phyloP scores from a whole-genome alignment of 1,140 invertebrate species.

The Manduca sexta region DNA sequence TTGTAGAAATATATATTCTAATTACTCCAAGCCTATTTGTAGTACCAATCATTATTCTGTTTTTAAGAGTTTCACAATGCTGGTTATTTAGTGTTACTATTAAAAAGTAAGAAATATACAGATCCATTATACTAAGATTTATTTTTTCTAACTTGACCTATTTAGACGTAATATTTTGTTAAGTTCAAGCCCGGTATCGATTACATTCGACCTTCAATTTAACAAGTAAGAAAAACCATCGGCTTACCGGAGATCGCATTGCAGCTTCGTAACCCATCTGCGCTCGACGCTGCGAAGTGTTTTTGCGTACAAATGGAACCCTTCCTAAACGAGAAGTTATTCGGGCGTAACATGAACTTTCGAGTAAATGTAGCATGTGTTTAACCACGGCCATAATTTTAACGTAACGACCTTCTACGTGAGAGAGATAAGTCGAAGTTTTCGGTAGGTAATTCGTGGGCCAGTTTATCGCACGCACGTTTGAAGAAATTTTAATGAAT shows the following conservation, averaged over 20 bases:
- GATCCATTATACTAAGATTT: no score
- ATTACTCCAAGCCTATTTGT: no score
- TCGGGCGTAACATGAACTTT: slow-evolving; percentile 63
- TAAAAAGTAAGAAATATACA: no score
- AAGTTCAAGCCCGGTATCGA: no score
- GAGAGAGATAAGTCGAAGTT: slow-evolving; percentile 68
- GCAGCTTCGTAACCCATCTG: slow-evolving; percentile 1
- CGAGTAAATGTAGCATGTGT: slow-evolving; percentile 69
- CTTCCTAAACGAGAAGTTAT: slow-evolving; percentile 54
- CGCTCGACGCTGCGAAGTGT: slow-evolving; percentile 13
- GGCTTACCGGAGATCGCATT: slow-evolving; percentile 3
- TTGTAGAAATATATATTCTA: no score
- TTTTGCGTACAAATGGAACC: slow-evolving; percentile 31
- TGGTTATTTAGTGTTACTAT: no score
- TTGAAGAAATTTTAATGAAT: slow-evolving; percentile 63
- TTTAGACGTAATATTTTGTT: no score
- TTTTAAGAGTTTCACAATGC: no score
- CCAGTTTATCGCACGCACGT: slow-evolving; percentile 64
- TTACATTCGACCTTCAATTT: not conserved
- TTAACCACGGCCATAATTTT: slow-evolving; percentile 65
- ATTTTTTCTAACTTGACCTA: no score
- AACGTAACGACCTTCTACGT: slow-evolving; percentile 62
- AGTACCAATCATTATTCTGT: no score
- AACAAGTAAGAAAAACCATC: not conserved
- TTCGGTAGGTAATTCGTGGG: slow-evolving; percentile 39